phyloP scores from a whole-genome alignment of 1,140 invertebrate genomes.

The Araneus ventricosus region DNA sequence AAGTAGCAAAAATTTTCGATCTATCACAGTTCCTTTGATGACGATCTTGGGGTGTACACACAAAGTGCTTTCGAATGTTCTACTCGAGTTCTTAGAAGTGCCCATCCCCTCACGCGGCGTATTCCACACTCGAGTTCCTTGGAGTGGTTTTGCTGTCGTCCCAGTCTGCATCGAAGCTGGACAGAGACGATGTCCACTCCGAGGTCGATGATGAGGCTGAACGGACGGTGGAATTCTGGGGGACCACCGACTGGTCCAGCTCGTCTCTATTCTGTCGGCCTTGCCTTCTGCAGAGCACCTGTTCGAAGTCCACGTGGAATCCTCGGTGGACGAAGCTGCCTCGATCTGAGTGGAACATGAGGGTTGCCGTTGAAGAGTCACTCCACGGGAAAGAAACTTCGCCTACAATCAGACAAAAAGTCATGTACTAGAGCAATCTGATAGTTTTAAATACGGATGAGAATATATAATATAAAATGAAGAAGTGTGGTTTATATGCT shows the following conservation, averaged over 20 bases:
- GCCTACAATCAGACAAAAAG: not conserved
- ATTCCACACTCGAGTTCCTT: constrained; percentile 60
- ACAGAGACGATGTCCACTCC: not conserved
- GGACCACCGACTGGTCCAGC: not conserved
- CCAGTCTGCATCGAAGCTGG: constrained; percentile 54
- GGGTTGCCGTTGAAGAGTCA: constrained; percentile 49
- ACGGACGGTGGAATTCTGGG: constrained; percentile 54
- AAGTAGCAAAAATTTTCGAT: not conserved
- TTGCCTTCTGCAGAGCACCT: constrained; percentile 60
- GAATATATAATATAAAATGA: too few species aligned
- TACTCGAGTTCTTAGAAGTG: not conserved
- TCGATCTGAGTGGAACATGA: constrained; percentile 69
- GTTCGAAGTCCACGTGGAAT: constrained; percentile 64
- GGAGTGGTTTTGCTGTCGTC: constrained; percentile 65
- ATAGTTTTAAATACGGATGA: too few species aligned
- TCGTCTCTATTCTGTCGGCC: constrained; percentile 34
- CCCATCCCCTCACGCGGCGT: constrained; percentile 12
- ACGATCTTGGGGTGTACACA: not conserved
- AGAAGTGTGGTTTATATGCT: too few species aligned
- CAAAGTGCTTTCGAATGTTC: not conserved
- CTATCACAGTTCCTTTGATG: constrained; percentile 50
- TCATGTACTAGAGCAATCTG: too few species aligned
- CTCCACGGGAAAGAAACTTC: constrained; percentile 62
- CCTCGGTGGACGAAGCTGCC: constrained; percentile 60
- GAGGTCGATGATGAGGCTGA: not conserved